A percentile compares a stretch with the other conserved stretches of the same genome.
These are phyloP conservation scores for Dexiosoma caninum DNA, from an alignment of 2,888 invertebrate genomes.

Conservation along the genomic window DNA sequence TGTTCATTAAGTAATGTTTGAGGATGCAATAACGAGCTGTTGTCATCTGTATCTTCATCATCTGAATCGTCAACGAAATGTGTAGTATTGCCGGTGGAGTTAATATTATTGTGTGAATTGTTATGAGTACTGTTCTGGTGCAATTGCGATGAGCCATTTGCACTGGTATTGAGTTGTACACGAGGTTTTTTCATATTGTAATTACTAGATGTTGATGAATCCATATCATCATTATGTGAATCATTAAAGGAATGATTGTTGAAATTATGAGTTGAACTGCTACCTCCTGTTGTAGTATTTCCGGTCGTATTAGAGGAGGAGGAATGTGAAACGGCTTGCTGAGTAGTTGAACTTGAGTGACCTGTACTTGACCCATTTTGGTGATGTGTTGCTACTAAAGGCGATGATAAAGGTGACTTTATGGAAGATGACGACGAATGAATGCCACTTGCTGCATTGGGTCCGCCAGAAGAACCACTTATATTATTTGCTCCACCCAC, in stretches of 20 bases:
- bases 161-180: slow-evolving; percentile 68
- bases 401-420: slow-evolving; percentile 76
- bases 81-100: slow-evolving; percentile 49
- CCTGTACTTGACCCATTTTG: slow-evolving; percentile 60
- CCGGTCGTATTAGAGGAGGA: slow-evolving; percentile 67
- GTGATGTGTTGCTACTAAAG: slow-evolving; percentile 66
- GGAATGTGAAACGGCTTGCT: slow-evolving; percentile 64
- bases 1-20: slow-evolving; percentile 67
- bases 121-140: slow-evolving; percentile 50
- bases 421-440: slow-evolving; percentile 77
- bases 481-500: slow-evolving; percentile 49
- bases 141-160: slow-evolving; percentile 24
- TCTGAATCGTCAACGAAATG: slow-evolving; percentile 71
- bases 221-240: slow-evolving; percentile 67
- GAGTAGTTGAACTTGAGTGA: slow-evolving; percentile 49
- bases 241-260: slow-evolving; percentile 60
- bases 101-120: slow-evolving; percentile 49
- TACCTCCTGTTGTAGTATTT: slow-evolving; percentile 30
- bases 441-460: slow-evolving; percentile 60
- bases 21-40: slow-evolving; percentile 69
- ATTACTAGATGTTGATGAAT: slow-evolving; percentile 70
- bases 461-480: slow-evolving; percentile 51
- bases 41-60: slow-evolving; percentile 75
- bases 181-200: slow-evolving; percentile 73
- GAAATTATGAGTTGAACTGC: slow-evolving; percentile 41